Base-by-base conservation (phyloP, 2,797 vertebrate species). In the Acestrorhynchus altus region DNA sequence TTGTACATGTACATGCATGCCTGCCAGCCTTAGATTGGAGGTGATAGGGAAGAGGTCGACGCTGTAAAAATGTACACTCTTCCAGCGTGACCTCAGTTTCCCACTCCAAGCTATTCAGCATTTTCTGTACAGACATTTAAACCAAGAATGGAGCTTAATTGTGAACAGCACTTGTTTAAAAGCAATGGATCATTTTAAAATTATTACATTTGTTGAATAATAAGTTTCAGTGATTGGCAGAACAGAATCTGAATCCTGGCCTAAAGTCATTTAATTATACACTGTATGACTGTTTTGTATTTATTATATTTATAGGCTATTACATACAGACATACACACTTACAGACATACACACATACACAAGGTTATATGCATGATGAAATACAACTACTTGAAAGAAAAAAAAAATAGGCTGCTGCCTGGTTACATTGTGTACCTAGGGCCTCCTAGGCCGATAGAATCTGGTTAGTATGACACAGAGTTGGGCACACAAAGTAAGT, bases 1-100 rank as follows among this genome's bases (percentile, higher is more conserved):
- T 31, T n/a, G n/a, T n/a, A n/a, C 26, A 68, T 35, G 65, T 68
- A 35, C 46, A 51, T 51, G 26, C 46, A n/a, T 68, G 24, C 46
- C 46, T 10, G n/a, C 65, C 65, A 31, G 49, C 46, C 9, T 68
- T 16, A 68, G 46, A 51, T n/a, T 31, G 16, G 15, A 51, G 24
- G 65, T 35, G 24, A 47, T 31, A 66, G 11, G 26, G 20, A 16
- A 8, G 46, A 49, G 16, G 18, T 10, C 12, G 1, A 18, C 24
- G 31, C 66, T 52, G 66, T 20, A 20, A 52, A 69, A 44, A 49
- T 18, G 15, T 39, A 18, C 15, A 2, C n/a, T 18, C 31, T 49
- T 52, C 20, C 52, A 77, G 71, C 8, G 39, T 31, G 59, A 20
- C 35, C 35, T 35, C 28, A 44, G 69, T 64, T 7, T 44, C 0